A percentile compares a stretch with the other conserved stretches of the same genome.
Evolutionary conservation across 2,888 invertebrate species (phyloP).

Genomic region (Anarsia innoxiella): DNA sequence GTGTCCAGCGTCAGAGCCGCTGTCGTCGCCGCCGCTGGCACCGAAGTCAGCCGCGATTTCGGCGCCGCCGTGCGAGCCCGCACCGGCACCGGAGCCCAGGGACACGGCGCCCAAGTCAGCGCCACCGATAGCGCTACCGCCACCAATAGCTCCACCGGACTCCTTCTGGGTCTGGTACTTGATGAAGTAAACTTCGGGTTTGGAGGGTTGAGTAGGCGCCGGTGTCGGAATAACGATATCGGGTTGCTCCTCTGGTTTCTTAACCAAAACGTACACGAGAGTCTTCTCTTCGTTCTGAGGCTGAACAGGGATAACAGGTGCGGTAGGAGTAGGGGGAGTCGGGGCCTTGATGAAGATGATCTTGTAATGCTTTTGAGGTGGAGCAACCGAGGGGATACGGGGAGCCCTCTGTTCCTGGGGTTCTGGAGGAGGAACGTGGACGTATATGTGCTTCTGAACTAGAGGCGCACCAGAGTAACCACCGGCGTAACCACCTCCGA

Average conservation of each 20-base stretch:
- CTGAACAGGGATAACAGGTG: constrained; percentile 86
- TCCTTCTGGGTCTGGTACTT: constrained; percentile 83
- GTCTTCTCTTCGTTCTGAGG: constrained; percentile 92
- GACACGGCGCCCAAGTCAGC: constrained; percentile 38
- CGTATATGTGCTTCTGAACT: constrained; percentile 91
- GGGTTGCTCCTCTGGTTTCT: constrained; percentile 89
- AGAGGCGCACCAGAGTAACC: constrained; percentile 75
- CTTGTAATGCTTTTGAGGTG: constrained; percentile 92
- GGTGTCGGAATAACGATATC: constrained; percentile 86
- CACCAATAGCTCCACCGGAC: constrained; percentile 54
- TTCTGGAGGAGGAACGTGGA: constrained; percentile 92
- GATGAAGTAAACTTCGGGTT: constrained; percentile 94
- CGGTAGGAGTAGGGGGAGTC: constrained; percentile 86
- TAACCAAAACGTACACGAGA: constrained; percentile 90
- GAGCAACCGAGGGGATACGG: constrained; percentile 79
- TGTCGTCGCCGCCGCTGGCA: constrained; percentile 41
- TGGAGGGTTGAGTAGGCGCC: constrained; percentile 88
- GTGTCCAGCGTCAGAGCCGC: constrained; percentile 39
- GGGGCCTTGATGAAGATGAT: constrained; percentile 96
- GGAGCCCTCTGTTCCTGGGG: constrained; percentile 81
- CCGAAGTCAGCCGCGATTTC: constrained; percentile 51
- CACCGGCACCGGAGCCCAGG: neutral
- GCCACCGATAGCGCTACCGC: constrained; percentile 46
- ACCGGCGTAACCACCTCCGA: constrained; percentile 57
- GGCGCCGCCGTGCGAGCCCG: constrained; percentile 36